Base-by-base conservation (phyloP, 1,140 invertebrate species). In the Drosophila sp. region DNA sequence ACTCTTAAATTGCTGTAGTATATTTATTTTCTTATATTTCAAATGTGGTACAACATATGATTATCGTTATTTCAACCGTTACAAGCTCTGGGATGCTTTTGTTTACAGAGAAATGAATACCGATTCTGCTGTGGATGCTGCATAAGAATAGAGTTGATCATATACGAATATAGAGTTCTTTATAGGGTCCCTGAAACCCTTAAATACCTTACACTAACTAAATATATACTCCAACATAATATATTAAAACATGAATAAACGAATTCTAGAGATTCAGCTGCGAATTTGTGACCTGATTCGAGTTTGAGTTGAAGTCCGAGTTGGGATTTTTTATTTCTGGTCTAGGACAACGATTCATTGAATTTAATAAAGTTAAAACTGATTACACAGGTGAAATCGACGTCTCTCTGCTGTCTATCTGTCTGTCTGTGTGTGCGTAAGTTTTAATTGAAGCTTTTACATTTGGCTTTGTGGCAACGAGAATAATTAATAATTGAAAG, bases 401-500 rank as follows among this genome's bases (percentile, higher is more conserved):
- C 50, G 21, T 54, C 4, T 21, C n/a, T 46, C 18, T 40, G 29
- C n/a, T n/a, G n/a, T n/a, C n/a, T n/a, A n/a, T n/a, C n/a, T n/a
- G n/a, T n/a, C n/a, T 51, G 18, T 51, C 9, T n/a, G 18, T 70
- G 72, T 78, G 40, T 83, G 58, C 46, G 77, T 69, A 69, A 65
- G 73, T 65, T 76, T 87, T 87, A 86, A 86, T 86, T 86, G 75
- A 87, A 87, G 78, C 71, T 78, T 87, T 86, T 74, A 81, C 78
- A 87, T 87, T 86, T 87, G 82, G 82, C 78, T 81, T 87, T 86
- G 82, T 40, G 82, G 76, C 65, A 40, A 43, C 46, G 72, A 78
- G 76, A 87, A 87, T 87, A 87, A 81, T 86, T 86, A 81, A 86
- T 87, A 78, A 87, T 81, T 87, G 63, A 86, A 78, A 78, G 77